Conservation (phyloP, 2,888 invertebrate species). For the Caenorhabditis macrosperma region DNA sequence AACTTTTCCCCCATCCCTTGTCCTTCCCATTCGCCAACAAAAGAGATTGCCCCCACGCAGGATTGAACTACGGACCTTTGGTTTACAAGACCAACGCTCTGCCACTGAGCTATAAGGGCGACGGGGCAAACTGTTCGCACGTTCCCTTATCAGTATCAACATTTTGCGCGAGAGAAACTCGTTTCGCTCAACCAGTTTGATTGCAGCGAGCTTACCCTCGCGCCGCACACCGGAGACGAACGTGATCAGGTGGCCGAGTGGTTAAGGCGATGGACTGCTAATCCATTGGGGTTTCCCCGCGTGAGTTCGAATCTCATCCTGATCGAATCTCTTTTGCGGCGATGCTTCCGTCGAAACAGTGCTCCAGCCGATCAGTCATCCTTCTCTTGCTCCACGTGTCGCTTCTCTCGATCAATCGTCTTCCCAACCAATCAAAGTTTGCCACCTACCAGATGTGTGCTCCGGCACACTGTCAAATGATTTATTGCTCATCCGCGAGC, state of each 20-base stretch:
- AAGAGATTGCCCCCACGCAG: slow-evolving; percentile 53
- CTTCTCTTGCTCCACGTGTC: neutral
- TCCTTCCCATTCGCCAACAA: no score
- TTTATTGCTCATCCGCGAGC: no score
- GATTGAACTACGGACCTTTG: slow-evolving; percentile 66
- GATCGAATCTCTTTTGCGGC: slow-evolving; percentile 67
- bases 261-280: slow-evolving; percentile 80
- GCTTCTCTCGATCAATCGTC: neutral
- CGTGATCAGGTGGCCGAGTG: slow-evolving; percentile 79
- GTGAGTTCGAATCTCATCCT: slow-evolving; percentile 79
- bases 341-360: no score
- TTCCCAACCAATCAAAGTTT: neutral
- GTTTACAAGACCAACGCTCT: slow-evolving; percentile 66
- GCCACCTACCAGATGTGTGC: slow-evolving; percentile 2
- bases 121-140: no score
- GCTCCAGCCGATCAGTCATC: neutral
- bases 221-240: no score
- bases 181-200: no score
- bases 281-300: slow-evolving; percentile 79
- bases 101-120: slow-evolving; percentile 64
- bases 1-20: no score
- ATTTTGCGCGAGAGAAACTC: no score
- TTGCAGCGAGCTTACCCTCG: neutral
- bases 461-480: neutral
- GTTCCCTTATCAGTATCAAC: no score